These are phyloP conservation scores for Pseudanteris insignis DNA, from an alignment of 2,888 invertebrate species.

Conservation along the genomic window DNA sequence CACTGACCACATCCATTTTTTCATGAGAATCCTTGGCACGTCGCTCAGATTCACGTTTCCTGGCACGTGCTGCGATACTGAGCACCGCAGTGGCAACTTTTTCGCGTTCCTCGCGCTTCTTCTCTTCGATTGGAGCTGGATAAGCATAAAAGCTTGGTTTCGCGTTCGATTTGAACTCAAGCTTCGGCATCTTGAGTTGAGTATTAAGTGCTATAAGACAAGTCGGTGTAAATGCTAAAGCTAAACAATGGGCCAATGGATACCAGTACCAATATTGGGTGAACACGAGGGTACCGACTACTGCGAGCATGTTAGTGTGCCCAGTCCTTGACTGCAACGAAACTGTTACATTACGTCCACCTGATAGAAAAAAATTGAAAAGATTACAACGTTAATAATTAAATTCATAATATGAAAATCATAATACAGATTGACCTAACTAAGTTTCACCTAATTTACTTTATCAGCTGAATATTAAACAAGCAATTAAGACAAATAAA, in stretches of 20 bases:
- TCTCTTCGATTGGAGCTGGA: constrained; percentile 96
- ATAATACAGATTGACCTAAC: too few species aligned
- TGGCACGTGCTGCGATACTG: constrained; percentile 93
- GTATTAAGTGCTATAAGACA: constrained; percentile 94
- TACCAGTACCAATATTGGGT: constrained; percentile 99
- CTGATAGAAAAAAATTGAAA: constrained; percentile 51
- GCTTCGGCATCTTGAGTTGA: constrained; percentile 90
- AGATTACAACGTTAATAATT: not conserved
- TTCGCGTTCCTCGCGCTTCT: constrained; percentile 97
- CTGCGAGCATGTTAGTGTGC: constrained; percentile 95
- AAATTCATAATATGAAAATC: too few species aligned
- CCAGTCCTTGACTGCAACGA: constrained; percentile 95
- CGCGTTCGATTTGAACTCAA: constrained; percentile 91
- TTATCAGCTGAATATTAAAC: too few species aligned
- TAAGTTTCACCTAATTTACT: too few species aligned
- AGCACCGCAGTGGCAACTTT: constrained; percentile 98
- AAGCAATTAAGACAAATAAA: too few species aligned
- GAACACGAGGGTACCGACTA: constrained; percentile 96
- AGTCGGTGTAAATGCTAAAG: constrained; percentile 95
- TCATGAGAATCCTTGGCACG: constrained; percentile 71
- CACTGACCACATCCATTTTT: constrained; percentile 94
- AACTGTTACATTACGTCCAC: constrained; percentile 96
- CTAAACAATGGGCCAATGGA: constrained; percentile 94
- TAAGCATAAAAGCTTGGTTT: constrained; percentile 96
- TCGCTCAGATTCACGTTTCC: constrained; percentile 82